Evolutionary conservation across 2,888 invertebrate genomes (phyloP), one percentile per base, ranked within the genome.

Genomic region (Xanthia togata): DNA sequence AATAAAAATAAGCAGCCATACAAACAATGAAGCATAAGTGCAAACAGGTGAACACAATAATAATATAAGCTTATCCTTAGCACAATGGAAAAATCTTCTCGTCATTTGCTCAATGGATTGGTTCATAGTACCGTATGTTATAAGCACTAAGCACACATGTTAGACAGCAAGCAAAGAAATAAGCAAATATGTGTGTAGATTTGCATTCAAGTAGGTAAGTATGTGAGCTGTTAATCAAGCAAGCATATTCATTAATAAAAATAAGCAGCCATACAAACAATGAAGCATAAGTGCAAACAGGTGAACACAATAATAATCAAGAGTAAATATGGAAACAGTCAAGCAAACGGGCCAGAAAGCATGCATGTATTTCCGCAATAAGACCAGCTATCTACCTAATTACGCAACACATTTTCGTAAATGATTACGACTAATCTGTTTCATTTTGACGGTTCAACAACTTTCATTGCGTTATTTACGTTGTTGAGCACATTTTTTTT

Each of bases 111-210:
- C 44, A 44, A 70, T 20, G 5, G 1, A 35, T 11, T 20, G 17
- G 23, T 23, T 72, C 73, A 17, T 35, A 20, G 1, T 23, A 44
- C n/a, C 9, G 5, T 57, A 26, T 35, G 47, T 44, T 26, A 26
- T 35, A 11, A 75, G 31, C 60, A 62, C 76, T 53, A 76, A 62
- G 41, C 41, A 76, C 9, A 31, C n/a, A 62, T 35, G 11, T 17
- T 26, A 47, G 8, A 55, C n/a, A 77, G 12, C 55, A 77, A 75
- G 44, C 77, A 26, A 77, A 35, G 1, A 35, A 62, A 44, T 41
- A 35, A 74, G 17, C 11, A 3, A n/a, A n/a, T 38, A 38, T 38
- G 23, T 63, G 14, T 17, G 12, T 26, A 47, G 23, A 59, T 17
- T 47, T 59, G n/a, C 23, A 31, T 35, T 76, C 2, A 76, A 75